phyloP scores from a whole-genome alignment of 2,888 invertebrate genomes.

The Pyrrhosoma nymphula region DNA sequence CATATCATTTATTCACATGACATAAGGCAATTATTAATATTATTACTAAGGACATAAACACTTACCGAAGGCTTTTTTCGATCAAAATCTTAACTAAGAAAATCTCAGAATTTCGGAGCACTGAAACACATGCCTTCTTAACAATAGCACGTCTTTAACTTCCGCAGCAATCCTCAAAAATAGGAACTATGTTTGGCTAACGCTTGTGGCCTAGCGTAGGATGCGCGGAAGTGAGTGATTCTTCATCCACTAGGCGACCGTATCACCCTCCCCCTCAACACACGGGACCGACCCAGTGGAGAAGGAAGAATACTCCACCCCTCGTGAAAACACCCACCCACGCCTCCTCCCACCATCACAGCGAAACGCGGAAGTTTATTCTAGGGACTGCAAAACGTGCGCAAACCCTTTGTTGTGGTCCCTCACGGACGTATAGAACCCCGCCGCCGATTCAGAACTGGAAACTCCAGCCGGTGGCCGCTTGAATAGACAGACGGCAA shows the following conservation, averaged over 20 bases:
- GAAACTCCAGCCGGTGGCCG: not conserved
- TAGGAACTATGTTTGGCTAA: not conserved
- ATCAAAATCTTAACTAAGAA: too few species aligned
- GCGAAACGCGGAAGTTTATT: slow-evolving; percentile 21
- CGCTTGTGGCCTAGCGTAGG: not conserved
- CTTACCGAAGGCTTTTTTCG: too few species aligned
- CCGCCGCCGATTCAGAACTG: not conserved
- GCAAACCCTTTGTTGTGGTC: not conserved
- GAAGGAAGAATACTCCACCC: too few species aligned
- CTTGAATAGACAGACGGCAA: not conserved
- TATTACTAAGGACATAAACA: too few species aligned
- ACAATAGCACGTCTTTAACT: too few species aligned
- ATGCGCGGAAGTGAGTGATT: not conserved
- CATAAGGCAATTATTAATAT: too few species aligned
- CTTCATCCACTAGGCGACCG: not conserved
- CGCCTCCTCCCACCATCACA: not conserved
- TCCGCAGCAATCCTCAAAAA: not conserved
- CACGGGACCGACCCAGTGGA: too few species aligned
- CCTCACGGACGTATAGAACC: not conserved
- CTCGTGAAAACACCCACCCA: not conserved
- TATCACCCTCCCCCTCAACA: not conserved
- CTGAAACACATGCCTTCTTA: too few species aligned
- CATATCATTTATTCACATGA: too few species aligned
- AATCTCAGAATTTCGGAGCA: too few species aligned
- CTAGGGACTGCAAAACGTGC: not conserved